Evolutionary conservation across 1,140 invertebrate species (phyloP).

Genomic region (Aphis craccivora): DNA sequence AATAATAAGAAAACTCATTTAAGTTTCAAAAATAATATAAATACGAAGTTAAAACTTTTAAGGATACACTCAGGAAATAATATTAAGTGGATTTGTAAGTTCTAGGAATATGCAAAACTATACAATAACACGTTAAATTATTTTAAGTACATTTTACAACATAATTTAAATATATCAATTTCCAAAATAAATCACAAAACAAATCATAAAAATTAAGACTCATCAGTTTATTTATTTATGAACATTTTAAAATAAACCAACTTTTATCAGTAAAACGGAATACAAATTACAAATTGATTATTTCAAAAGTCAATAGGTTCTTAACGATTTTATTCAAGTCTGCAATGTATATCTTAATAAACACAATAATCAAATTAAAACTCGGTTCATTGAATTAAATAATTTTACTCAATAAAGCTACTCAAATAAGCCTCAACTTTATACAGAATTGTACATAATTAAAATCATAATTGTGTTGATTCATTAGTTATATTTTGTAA

Average conservation of each 20-base stretch:
- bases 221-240: background rate
- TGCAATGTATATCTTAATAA: background rate
- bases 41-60: constrained; percentile 39
- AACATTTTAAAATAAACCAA: background rate
- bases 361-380: background rate
- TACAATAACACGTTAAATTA: background rate
- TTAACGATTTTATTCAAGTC: background rate
- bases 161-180: constrained; percentile 26
- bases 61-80: constrained; percentile 28
- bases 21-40: constrained; percentile 44
- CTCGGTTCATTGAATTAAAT: background rate
- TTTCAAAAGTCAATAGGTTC: background rate
- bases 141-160: background rate
- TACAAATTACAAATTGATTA: background rate
- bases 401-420: background rate
- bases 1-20: constrained; percentile 65
- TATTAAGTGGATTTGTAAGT: constrained; percentile 28
- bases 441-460: background rate
- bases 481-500: background rate
- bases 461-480: background rate
- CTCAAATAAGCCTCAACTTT: background rate
- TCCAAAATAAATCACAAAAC: background rate
- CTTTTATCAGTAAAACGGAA: background rate
- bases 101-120: constrained; percentile 24
- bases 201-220: background rate